Evolutionary conservation across 2,888 invertebrate genomes (phyloP), one percentile per base, ranked within the genome.

Genomic region (Lasiommata megera): DNA sequence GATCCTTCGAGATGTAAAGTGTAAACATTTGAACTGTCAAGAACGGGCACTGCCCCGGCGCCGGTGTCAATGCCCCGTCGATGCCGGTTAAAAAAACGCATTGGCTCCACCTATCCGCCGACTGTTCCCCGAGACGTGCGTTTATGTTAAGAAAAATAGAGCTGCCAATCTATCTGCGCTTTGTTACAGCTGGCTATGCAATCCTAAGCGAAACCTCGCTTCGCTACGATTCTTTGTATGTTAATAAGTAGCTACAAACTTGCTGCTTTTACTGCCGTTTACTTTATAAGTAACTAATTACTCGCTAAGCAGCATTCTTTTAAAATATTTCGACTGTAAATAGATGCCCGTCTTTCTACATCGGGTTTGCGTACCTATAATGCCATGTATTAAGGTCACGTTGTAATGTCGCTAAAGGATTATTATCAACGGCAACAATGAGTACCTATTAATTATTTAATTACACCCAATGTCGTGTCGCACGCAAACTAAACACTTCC

Each of bases 1-100:
- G 79, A 83, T 86, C 85, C 84, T 82, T 80, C 74, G 80, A 79
- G 80, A 80, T 79, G 80, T 79, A 77, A 74, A 82, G 82, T 82
- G 82, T 87, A 88, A 89, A 88, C 84, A 89, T 88, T 88, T 88
- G 86, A 88, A 88, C 88, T 89, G 88, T 90, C 89, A 89, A 89
- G 90, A 89, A 89, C 89, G 90, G 89, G 73, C 89, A 88, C 83
- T 84, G 89, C 88, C 85, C 89, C 86, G 82, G 73, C 66, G 75
- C 72, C 74, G 74, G 80, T 79, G 89, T 89, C 88, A 87, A 81
- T 88, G 89, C 88, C 88, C 89, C 75, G 80, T 73, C 80, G 82
- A 83, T 86, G 85, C 80, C 83, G 85, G 82, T 82, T 76, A 84
- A 89, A 88, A 88, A 89, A 90, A 88, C 82, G 84, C 82, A 84